Conservation (phyloP, 64 coral and sea anemone genomes). For the Pocillopora verrucosa region DNA sequence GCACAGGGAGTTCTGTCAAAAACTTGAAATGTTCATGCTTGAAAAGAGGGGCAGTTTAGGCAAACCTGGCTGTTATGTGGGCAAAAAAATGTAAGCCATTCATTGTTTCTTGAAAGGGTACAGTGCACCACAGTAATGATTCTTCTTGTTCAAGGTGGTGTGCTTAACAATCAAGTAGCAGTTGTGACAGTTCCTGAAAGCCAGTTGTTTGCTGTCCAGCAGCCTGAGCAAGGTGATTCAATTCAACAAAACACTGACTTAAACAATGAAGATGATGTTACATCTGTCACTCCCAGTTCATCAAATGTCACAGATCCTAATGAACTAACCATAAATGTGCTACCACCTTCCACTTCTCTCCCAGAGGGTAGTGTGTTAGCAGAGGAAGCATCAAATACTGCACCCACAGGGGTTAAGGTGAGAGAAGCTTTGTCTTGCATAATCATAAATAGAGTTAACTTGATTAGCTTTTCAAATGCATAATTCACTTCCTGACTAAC, state of each 20-base stretch:
- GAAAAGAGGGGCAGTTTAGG: too few relatives aligned
- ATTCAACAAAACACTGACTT: constrained; percentile 21
- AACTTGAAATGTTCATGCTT: too few relatives aligned
- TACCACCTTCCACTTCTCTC: neutral
- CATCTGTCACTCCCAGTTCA: neutral
- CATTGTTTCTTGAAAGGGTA: neutral
- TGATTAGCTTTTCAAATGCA: too few relatives aligned
- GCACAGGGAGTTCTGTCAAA: too few relatives aligned
- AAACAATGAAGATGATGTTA: constrained; percentile 10
- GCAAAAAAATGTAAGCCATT: too few relatives aligned
- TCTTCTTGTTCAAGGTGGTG: neutral
- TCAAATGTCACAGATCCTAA: constrained; percentile 20
- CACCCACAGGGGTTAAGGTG: neutral
- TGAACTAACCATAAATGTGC: constrained; percentile 10
- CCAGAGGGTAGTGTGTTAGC: neutral
- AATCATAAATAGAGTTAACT: too few relatives aligned
- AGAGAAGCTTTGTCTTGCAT: neutral
- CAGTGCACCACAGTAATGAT: neutral
- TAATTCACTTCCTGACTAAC: too few relatives aligned
- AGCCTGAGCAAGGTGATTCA: constrained; percentile 5
- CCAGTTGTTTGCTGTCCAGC: constrained; percentile 38
- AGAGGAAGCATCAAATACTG: neutral
- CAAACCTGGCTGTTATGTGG: too few relatives aligned
- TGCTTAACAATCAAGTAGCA: constrained; percentile 18
- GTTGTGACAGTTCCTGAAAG: constrained; percentile 40